phyloP scores from a whole-genome alignment of 2,113 vertebrate species.

The Sinosuthora webbiana region DNA sequence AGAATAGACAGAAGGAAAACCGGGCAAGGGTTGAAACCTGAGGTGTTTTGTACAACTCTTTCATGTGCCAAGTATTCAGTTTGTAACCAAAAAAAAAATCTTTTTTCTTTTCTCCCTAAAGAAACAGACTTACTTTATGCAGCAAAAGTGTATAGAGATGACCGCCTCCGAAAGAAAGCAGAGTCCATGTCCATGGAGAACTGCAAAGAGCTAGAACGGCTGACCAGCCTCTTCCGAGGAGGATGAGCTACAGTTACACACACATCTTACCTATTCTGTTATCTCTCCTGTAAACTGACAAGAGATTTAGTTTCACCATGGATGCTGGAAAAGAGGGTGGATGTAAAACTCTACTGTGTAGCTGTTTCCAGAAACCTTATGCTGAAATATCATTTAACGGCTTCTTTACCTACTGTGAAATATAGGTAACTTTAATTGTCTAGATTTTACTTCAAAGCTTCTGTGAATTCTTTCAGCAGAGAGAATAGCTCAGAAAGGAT shows the following conservation, averaged over 20 bases:
- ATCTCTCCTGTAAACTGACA: constrained; percentile 60
- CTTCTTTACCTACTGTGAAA: constrained; percentile 75
- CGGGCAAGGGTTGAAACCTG: not conserved
- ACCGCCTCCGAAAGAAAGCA: constrained; percentile 90
- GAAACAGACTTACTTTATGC: constrained; percentile 95
- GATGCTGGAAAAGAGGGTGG: constrained; percentile 65
- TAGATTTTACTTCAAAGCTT: constrained; percentile 71
- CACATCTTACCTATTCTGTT: not conserved
- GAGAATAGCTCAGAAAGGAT: constrained; percentile 68
- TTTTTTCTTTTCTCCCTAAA: constrained; percentile 53
- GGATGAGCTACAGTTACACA: constrained; percentile 73
- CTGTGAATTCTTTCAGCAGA: constrained; percentile 70
- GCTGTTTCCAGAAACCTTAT: constrained; percentile 73
- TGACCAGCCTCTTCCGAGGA: constrained; percentile 90
- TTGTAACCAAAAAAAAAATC: not conserved
- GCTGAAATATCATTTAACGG: constrained; percentile 72
- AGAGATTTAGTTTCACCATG: constrained; percentile 71
- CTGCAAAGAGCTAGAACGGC: constrained; percentile 92
- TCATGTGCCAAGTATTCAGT: not conserved
- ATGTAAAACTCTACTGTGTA: constrained; percentile 73
- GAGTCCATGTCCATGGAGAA: constrained; percentile 95
- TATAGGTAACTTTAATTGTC: constrained; percentile 71
- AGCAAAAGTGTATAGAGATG: constrained; percentile 93
- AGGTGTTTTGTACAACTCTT: not conserved
- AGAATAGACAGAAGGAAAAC: not conserved